These are phyloP conservation scores for Boloria selene DNA, from an alignment of 2,888 invertebrate species.

Conservation along the genomic window DNA sequence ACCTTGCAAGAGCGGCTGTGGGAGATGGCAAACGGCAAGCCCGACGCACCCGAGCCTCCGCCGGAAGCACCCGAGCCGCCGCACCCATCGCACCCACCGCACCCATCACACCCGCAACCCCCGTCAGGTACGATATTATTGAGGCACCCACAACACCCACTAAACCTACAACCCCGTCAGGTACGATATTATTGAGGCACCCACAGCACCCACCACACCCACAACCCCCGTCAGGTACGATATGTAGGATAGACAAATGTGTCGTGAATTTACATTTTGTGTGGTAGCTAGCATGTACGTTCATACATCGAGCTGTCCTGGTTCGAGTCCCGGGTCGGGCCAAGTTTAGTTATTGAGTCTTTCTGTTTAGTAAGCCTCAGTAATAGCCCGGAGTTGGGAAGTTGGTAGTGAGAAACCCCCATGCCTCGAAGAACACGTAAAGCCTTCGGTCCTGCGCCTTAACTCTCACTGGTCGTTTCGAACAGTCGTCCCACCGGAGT, in stretches of 20 bases:
- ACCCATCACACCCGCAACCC: slow-evolving; percentile 23
- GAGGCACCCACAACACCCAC: slow-evolving; percentile 27
- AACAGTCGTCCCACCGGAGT: too few species aligned
- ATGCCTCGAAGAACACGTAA: too few species aligned
- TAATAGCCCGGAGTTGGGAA: too few species aligned
- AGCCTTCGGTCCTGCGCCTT: too few species aligned
- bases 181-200: slow-evolving; percentile 6
- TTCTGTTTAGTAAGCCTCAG: too few species aligned
- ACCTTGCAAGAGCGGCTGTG: slow-evolving; percentile 76
- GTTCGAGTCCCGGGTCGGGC: too few species aligned
- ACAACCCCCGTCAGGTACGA: slow-evolving; percentile 1
- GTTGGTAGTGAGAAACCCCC: too few species aligned
- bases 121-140: background rate
- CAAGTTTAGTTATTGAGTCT: too few species aligned
- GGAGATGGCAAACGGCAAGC: slow-evolving; percentile 79
- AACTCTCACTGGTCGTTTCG: too few species aligned
- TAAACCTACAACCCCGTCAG: slow-evolving; percentile 5
- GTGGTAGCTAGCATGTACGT: too few species aligned
- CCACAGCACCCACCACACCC: slow-evolving; percentile 28
- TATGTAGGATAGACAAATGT: background rate
- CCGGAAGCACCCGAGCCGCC: slow-evolving; percentile 29
- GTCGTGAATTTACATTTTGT: background rate
- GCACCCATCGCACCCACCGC: slow-evolving; percentile 31
- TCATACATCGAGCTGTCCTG: too few species aligned
- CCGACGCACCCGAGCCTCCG: slow-evolving; percentile 38